These are phyloP conservation scores for Drosophila multiciliata DNA, from an alignment of 2,888 invertebrate genomes.

Conservation along the genomic window DNA sequence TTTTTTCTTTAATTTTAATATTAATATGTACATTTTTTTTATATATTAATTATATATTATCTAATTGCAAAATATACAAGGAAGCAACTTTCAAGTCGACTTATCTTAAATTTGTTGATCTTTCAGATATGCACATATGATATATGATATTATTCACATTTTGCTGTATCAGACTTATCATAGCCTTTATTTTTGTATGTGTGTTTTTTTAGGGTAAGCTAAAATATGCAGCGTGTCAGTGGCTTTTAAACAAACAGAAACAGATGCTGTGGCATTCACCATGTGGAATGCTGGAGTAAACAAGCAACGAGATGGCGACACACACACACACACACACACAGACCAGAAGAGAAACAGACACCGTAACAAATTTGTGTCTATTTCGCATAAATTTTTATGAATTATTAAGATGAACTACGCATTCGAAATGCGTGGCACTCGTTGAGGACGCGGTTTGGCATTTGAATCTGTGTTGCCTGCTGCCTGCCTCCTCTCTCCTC, in stretches of 20 bases:
- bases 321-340: slow-evolving; percentile 4
- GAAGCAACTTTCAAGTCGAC: too few species aligned
- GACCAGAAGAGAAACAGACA: slow-evolving; percentile 5
- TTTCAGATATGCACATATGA: neutral
- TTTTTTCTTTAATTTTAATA: too few species aligned
- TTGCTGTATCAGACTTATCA: neutral
- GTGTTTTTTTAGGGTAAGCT: slow-evolving; percentile 20
- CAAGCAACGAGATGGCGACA: slow-evolving; percentile 17
- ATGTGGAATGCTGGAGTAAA: slow-evolving; percentile 8
- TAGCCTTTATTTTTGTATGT: neutral
- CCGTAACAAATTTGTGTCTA: slow-evolving; percentile 56
- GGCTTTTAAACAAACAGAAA: slow-evolving; percentile 12
- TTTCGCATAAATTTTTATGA: slow-evolving; percentile 75
- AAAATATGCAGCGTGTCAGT: slow-evolving; percentile 23
- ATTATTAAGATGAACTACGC: slow-evolving; percentile 72
- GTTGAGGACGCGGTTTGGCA: slow-evolving; percentile 41
- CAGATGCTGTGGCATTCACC: slow-evolving; percentile 30
- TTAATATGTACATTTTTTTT: too few species aligned
- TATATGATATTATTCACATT: neutral
- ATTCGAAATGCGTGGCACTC: slow-evolving; percentile 43
- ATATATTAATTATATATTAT: too few species aligned
- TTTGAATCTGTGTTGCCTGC: slow-evolving; percentile 49
- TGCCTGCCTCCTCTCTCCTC: neutral
- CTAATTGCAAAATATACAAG: too few species aligned
- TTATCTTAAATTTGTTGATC: neutral